These are phyloP conservation scores for Daboia siamensis DNA, from an alignment of 2,113 vertebrate species.

Conservation along the genomic window DNA sequence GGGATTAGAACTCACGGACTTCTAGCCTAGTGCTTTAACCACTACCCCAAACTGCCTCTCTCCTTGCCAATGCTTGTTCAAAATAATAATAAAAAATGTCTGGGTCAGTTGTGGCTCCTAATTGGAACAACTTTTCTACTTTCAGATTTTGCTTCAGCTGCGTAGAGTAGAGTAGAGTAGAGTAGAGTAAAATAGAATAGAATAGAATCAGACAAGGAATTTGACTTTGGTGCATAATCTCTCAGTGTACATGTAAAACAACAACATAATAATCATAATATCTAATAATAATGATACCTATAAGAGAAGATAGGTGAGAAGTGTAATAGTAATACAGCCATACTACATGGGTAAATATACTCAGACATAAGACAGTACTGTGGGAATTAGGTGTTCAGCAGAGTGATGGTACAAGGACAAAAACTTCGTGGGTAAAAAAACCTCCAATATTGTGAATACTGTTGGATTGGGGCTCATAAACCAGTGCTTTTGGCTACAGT, in stretches of 20 bases:
- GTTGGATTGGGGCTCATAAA: not conserved
- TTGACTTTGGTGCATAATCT: too few relatives aligned
- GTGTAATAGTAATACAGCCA: not conserved
- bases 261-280: not conserved
- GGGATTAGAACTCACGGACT: not conserved
- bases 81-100: too few relatives aligned
- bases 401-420: not conserved
- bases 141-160: not conserved
- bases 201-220: not conserved
- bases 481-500: too few relatives aligned
- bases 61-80: not conserved
- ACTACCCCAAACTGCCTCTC: not conserved
- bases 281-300: not conserved
- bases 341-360: too few relatives aligned
- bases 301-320: not conserved
- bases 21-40: not conserved
- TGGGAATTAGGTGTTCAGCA: not conserved
- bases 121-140: not conserved
- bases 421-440: not conserved
- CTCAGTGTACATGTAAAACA: too few relatives aligned
- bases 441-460: not conserved
- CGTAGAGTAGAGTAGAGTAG: not conserved
- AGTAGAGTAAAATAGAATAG: too few relatives aligned
- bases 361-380: too few relatives aligned
- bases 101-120: not conserved